Base-by-base conservation (phyloP, 2,113 vertebrate genomes). In the Megaceryle maxima region DNA sequence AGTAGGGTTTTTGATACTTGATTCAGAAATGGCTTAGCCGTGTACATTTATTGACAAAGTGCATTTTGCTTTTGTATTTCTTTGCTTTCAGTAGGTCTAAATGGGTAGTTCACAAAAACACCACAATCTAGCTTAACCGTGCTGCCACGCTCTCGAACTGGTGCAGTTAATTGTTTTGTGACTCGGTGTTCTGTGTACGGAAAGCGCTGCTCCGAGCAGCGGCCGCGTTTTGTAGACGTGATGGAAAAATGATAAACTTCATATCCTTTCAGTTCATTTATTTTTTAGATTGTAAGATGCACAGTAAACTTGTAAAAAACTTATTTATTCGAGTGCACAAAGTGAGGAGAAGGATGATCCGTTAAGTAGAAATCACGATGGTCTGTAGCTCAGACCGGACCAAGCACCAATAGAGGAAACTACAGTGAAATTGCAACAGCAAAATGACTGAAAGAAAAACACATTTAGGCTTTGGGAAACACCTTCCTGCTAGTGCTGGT, bases 261-360 rank as follows among this genome's bases (percentile, higher is more conserved):
- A 78, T 96, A 85, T 90, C 46, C 89, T 96, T 95, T 94, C 70
- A 90, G 94, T 96, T 96, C 95, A 50, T 97, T 96, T 97, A 70
- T 90, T 98, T 25, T 96, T 98, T 97, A 95, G 93, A 86, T 92
- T 93, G 91, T 97, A 94, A 96, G 81, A 93, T 93, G 97, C 96
- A 96, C 97, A 97, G 93, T 89, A 79, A 96, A 96, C 91, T 91
- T 92, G 86, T 91, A 72, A 81, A 96, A 76, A 81, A 95, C 73
- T 97, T 97, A 97, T 97, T 98, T 98, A 97, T 98, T 97, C 2
- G 46, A 92, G 91, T 95, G 95, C 88, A 94, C 95, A 94, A 66
- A 83, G 78, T 12, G 55, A 87, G 83, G 81, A 75, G 87, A 28
- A 87, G 86, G 70, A 56, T 14, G 78, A 72, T 51, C 60, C 10